These are phyloP conservation scores for Xiphophorus couchianus DNA, from an alignment of 2,113 vertebrate genomes.

Conservation along the genomic window DNA sequence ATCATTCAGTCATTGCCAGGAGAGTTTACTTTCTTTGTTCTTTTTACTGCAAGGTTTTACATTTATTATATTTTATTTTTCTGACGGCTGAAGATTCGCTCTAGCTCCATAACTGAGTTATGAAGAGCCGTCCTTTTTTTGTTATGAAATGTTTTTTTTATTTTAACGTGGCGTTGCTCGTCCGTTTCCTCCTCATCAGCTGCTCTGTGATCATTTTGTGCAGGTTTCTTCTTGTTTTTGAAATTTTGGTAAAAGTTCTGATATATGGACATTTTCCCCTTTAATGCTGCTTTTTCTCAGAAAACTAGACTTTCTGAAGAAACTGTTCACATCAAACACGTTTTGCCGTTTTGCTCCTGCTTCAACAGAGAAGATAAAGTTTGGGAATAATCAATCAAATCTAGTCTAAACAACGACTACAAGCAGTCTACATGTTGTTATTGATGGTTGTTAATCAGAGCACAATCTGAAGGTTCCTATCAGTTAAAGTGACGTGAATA, in stretches of 20 bases:
- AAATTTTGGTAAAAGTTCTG: background rate
- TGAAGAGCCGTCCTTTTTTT: background rate
- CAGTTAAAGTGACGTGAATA: too few species aligned
- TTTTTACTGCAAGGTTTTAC: too few species aligned
- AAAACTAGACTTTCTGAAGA: background rate
- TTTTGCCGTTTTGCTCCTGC: background rate
- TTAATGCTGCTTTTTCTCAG: background rate
- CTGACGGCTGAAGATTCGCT: too few species aligned
- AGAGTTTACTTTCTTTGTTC: too few species aligned
- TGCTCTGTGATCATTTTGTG: background rate
- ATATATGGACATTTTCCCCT: background rate
- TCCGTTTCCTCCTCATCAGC: too few species aligned
- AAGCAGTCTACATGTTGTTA: background rate
- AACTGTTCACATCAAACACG: background rate
- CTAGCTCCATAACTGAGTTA: too few species aligned
- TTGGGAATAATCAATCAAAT: background rate
- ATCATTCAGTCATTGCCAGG: too few species aligned
- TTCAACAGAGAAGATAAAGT: background rate
- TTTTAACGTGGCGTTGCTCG: too few species aligned
- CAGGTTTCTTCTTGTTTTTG: background rate
- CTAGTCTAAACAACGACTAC: background rate
- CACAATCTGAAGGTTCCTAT: too few species aligned
- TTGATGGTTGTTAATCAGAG: background rate
- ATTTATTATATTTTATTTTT: too few species aligned
- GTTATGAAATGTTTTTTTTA: too few species aligned